Base-by-base conservation (phyloP, 2,113 vertebrate species). In the Lophochroa leadbeateri region DNA sequence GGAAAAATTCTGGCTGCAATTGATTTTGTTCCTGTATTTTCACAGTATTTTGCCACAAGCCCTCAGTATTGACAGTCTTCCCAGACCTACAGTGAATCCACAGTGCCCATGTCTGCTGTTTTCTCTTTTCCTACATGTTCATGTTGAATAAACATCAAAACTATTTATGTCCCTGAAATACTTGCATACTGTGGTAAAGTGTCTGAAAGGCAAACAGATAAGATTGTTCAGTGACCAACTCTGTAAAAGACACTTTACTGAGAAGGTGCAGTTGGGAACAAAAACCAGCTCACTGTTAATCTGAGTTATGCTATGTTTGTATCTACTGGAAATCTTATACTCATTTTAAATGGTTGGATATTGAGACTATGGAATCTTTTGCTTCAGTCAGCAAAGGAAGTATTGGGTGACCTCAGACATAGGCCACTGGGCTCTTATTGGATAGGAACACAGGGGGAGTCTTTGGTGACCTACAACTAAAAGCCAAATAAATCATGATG, bases 1-100 rank as follows among this genome's bases (percentile, higher is more conserved):
- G 90, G 92, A 96, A 97, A 92, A 95, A 92, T 94, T 97, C 89
- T 97, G 93, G 82, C 93, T 89, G 53, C 91, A 81, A 96, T 97
- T 96, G 93, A 94, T 96, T 95, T 96, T 97, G 90, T 94, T 96
- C 83, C 94, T 96, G 91, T 96, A 85, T 71, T 92, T 93, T 90
- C 77, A 95, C 88, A 96, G 81, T 92, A 78, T 96, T 96, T 94
- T 95, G 91, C 94, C 86, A 94, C 76, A 50, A 87, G 87, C 91
- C 88, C 53, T 78, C 15, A 7, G 35, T 97, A 96, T 96, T 97
- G 97, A 98, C 96, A 82, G 82, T 79, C 72, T 96, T 97, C 86
- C 63, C 80, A 94, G 88, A 58, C 90, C 57, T 95, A 94, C 79
- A 92, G 53, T 91, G 88, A 95, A 88, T 94, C 91, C 78, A 83